Evolutionary conservation across 1,140 invertebrate species (phyloP).

Genomic region (Heliconius melpomene): DNA sequence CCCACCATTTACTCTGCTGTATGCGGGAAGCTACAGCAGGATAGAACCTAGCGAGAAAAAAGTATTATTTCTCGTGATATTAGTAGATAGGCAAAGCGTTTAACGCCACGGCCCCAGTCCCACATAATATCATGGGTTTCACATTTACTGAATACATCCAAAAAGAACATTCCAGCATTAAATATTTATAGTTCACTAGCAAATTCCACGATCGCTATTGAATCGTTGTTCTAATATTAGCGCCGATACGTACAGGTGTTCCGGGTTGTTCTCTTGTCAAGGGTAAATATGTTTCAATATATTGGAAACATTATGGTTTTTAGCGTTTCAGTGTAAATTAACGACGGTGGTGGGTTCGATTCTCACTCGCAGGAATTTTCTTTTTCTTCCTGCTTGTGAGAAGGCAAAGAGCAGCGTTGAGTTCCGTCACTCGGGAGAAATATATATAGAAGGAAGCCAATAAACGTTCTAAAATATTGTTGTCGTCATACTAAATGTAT

Average conservation of each 20-base stretch:
- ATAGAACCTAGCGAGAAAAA: too few species aligned
- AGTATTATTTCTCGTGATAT: background rate
- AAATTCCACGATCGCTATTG: conserved; percentile 10
- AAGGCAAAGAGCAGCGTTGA: too few species aligned
- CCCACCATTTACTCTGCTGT: too few species aligned
- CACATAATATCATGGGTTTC: background rate
- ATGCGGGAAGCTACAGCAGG: too few species aligned
- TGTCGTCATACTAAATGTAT: background rate
- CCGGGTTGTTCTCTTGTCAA: conserved; percentile 1
- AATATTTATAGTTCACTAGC: conserved; percentile 1
- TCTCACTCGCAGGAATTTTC: too few species aligned
- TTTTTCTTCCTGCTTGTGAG: too few species aligned
- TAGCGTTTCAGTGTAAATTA: too few species aligned
- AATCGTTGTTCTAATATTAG: conserved; percentile 5
- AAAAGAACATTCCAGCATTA: conserved; percentile 6
- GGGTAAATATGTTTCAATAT: background rate
- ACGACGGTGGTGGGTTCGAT: too few species aligned
- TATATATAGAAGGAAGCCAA: too few species aligned
- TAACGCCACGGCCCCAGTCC: too few species aligned
- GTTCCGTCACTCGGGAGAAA: too few species aligned
- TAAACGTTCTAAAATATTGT: background rate
- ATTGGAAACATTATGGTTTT: background rate
- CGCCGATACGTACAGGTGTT: background rate
- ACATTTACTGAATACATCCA: background rate
- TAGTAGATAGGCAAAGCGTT: background rate